Evolutionary conservation across 2,797 vertebrate genomes (phyloP).

Genomic region (Nyctalus aviator): DNA sequence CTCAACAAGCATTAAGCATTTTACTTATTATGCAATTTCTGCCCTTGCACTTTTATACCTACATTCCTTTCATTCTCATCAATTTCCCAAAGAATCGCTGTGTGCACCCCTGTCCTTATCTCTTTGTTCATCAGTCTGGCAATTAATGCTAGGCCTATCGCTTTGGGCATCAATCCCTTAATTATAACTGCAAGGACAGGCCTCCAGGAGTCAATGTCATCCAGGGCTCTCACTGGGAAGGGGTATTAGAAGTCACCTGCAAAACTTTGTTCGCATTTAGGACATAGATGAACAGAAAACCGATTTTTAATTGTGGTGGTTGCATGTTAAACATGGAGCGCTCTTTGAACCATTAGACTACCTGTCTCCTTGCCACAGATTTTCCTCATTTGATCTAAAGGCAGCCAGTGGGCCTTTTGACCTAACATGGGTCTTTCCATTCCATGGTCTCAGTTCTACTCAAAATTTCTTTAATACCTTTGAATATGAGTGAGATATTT

Average conservation of each 20-base stretch:
- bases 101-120: slow-evolving; percentile 23
- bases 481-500: not conserved
- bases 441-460: not conserved
- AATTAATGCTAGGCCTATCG: slow-evolving; percentile 32
- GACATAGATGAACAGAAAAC: slow-evolving; percentile 33
- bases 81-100: slow-evolving; percentile 9
- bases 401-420: not conserved
- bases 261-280: not conserved
- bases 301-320: slow-evolving; percentile 47
- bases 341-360: not conserved
- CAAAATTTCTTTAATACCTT: not conserved
- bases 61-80: not conserved
- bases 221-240: not conserved
- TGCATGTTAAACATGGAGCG: not conserved
- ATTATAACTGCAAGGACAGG: slow-evolving; percentile 36
- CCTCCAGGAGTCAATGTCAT: slow-evolving; percentile 44
- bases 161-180: not conserved
- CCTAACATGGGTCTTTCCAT: rapidly evolving
- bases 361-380: not conserved
- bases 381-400: not conserved
- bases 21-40: not conserved
- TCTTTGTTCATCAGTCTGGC: slow-evolving; percentile 46
- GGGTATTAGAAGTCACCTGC: not conserved
- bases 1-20: not conserved
- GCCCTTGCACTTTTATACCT: not conserved